These are phyloP conservation scores for Gastrophryne carolinensis DNA, from an alignment of 2,797 vertebrate species.

Conservation along the genomic window DNA sequence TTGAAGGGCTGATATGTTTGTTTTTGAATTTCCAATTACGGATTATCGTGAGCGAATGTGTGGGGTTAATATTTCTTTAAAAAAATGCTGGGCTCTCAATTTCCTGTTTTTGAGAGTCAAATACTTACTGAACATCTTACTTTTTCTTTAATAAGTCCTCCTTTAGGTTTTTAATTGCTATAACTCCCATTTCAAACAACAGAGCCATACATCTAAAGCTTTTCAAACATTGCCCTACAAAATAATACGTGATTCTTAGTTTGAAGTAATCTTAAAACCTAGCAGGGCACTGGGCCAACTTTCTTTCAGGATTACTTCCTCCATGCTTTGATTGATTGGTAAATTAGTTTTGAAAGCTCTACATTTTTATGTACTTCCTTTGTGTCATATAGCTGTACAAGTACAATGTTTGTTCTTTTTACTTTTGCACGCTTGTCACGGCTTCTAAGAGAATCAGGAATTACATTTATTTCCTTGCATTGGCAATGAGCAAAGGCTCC, in stretches of 20 bases:
- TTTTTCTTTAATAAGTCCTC: no score
- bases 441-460: conserved; percentile 26
- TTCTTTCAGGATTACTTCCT: conserved; percentile 42
- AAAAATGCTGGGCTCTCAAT: no score
- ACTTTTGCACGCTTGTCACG: conserved; percentile 43
- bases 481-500: conserved; percentile 17
- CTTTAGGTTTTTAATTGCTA: no score
- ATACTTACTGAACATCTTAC: no score
- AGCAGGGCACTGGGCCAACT: conserved; percentile 32
- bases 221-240: conserved; percentile 4
- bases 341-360: conserved; percentile 38
- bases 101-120: no score
- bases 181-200: not conserved
- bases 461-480: conserved; percentile 28
- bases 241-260: conserved; percentile 21
- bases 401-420: conserved; percentile 49
- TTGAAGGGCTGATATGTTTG: no score
- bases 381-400: conserved; percentile 42
- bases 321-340: conserved; percentile 28
- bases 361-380: conserved; percentile 44
- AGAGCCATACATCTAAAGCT: not conserved
- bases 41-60: no score
- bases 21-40: no score
- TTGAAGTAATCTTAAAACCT: conserved; percentile 11
- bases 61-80: no score